Evolutionary conservation across 2,113 vertebrate species (phyloP), one percentile per base, ranked within the genome.

Genomic region (Dendrocopos noguchii): DNA sequence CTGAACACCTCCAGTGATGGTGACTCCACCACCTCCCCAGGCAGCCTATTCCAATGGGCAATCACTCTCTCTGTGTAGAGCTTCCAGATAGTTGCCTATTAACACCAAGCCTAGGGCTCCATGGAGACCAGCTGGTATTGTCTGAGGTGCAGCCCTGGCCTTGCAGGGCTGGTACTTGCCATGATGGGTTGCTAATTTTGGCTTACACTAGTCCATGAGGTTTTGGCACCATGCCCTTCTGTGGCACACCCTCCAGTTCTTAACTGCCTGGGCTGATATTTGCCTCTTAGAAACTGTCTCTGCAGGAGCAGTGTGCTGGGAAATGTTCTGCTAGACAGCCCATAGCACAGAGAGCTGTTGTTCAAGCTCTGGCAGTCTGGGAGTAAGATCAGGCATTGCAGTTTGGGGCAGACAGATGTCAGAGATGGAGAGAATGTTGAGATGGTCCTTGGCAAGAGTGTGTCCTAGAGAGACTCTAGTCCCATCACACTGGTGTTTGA

Each of bases 171-270:
- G 39, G 61, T 52, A 52, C 5, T 78, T 80, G 14, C 46, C 14
- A 3, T 67, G 12, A 8, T 79, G 80, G 6, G 56, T 82, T 82
- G 33, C 12, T 60, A 6, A 17, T 68, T 89, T 47, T 73, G n/a
- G 7, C 20, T 84, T 65, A 3, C 4, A 2, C 14, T 72, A 24
- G 5, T 31, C 55, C 1, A 0, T 10, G 36, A 65, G 16, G 10
- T 52, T 71, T 77, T 71, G 57, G 53, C 19, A 33, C 36, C 15
- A 3, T 39, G 29, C 10, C 5, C 9, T 12, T 60, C 84, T 6
- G 1, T 39, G n/a, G 24, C n/a, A 33, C 18, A 34, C 25, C 24
- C 64, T 78, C 8, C 19, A 36, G 42, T 60, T 87, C 33, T 72
- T 61, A 22, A 57, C 28, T 34, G 53, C 74, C 47, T 67, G 31